Evolutionary conservation across 2,797 vertebrate species (phyloP), one percentile per base, ranked within the genome.

Genomic region (Tinamus major): DNA sequence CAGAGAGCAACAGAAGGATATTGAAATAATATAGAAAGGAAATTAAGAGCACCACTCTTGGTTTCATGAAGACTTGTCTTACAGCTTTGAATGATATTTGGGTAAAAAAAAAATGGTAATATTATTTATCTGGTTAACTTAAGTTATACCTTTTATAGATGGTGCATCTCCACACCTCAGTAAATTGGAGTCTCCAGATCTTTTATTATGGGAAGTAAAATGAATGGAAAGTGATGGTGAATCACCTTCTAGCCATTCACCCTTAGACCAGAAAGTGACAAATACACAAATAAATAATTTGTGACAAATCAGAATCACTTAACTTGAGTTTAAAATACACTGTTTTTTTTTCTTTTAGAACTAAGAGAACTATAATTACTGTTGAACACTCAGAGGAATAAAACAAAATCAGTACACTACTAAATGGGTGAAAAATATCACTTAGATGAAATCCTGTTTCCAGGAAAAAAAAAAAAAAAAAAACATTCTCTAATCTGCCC

Each of bases 101-200:
- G 21, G 21, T 27, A 33, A 56, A 85, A 33, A 56, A 85, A 35
- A 84, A 51, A 31, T 12, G 8, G 5, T 31, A 62, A 8, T 24
- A 23, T 44, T 20, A 26, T 41, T 23, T 37, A 67, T 68, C 49
- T 14, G 11, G 46, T 62, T 48, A 63, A 49, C 31, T 58, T 58
- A 58, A 48, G 44, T 53, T 87, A 82, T 93, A 98, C 98, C 98
- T 98, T 96, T 97, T 74, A 92, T 94, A 71, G 76, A 76, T 74
- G 94, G 85, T 91, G 94, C 96, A 49, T 96, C 80, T 8, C 87
- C 96, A 86, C 97, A 94, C 69, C 67, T 96, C 74, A 92, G 55
- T 75, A 95, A 94, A 76, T 92, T 31, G 26, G 88, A 87, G 65
- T 94, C 94, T 79, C 94, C 97, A 74, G 84, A 88, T 90, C 94